Percentiles rank a stretch among this genome's conserved stretches.
phyloP scores from a whole-genome alignment of 2,797 vertebrate genomes.

The Pagetopsis macropterus region DNA sequence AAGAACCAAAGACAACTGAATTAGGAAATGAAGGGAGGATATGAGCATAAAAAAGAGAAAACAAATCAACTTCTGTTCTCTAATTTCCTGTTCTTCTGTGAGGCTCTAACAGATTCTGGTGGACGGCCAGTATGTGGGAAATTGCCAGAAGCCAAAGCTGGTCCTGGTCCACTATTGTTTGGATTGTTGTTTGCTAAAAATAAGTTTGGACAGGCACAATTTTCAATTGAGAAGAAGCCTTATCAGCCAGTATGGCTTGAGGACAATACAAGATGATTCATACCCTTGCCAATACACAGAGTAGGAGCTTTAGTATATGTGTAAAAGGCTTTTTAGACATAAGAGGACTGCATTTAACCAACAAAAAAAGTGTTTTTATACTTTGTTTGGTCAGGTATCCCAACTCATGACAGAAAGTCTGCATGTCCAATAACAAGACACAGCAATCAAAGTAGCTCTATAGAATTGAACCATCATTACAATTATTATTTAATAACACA shows the following conservation, averaged over 20 bases:
- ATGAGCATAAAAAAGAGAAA: not conserved
- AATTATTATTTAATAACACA: no score
- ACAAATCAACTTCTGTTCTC: slow-evolving; percentile 21
- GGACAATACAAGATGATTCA: slow-evolving; percentile 52
- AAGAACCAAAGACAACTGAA: slow-evolving; percentile 5
- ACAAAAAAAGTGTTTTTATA: not conserved
- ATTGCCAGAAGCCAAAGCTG: slow-evolving; percentile 38
- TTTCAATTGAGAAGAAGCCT: slow-evolving; percentile 18
- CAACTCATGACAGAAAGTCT: no score
- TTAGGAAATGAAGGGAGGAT: not conserved
- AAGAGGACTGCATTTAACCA: not conserved
- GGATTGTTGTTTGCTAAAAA: slow-evolving; percentile 52
- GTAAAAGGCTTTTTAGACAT: not conserved
- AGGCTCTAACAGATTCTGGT: slow-evolving; percentile 38
- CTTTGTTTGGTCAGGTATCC: not conserved
- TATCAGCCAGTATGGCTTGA: slow-evolving; percentile 31
- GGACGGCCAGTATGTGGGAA: slow-evolving; percentile 41
- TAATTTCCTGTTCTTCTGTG: not conserved
- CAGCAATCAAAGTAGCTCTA: not conserved
- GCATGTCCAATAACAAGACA: fast-evolving
- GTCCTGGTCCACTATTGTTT: slow-evolving; percentile 49
- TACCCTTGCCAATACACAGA: slow-evolving; percentile 17
- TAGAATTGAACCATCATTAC: not conserved
- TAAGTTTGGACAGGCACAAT: slow-evolving; percentile 49
- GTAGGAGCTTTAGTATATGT: slow-evolving; percentile 20